phyloP scores from a whole-genome alignment of 2,888 invertebrate species.

The Cheilosia vernalis region DNA sequence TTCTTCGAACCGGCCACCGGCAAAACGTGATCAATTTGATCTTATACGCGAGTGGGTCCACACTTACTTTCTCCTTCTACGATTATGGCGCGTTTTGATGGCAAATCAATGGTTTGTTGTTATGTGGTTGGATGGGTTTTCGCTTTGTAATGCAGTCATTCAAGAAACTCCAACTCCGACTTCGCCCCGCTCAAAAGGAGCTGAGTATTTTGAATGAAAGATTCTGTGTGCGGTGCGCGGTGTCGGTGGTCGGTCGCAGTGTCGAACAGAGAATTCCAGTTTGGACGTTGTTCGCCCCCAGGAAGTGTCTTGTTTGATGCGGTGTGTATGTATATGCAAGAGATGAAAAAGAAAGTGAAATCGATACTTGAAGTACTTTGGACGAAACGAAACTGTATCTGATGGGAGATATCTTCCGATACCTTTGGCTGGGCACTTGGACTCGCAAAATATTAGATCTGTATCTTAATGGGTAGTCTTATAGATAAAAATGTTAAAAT shows the following conservation, averaged over 20 bases:
- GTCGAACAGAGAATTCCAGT: constrained; percentile 39
- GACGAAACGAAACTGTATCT: constrained; percentile 18
- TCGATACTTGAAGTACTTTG: constrained; percentile 54
- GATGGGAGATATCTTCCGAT: background rate
- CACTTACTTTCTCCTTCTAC: constrained; percentile 73
- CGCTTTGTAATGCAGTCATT: constrained; percentile 66
- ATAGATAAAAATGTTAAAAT: constrained; percentile 3
- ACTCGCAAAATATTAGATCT: constrained; percentile 31
- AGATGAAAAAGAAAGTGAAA: constrained; percentile 72
- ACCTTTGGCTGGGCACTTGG: background rate
- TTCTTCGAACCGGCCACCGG: constrained; percentile 71
- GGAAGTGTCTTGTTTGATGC: constrained; percentile 30
- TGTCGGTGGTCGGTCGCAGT: background rate
- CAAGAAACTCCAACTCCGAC: constrained; percentile 25
- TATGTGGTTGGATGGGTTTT: constrained; percentile 67
- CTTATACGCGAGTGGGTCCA: constrained; percentile 71
- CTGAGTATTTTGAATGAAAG: constrained; percentile 57
- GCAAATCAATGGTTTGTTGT: constrained; percentile 71
- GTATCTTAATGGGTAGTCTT: constrained; percentile 41
- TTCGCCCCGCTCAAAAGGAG: constrained; percentile 7
- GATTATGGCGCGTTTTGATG: constrained; percentile 71
- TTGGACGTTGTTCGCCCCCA: constrained; percentile 33
- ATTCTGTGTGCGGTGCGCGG: constrained; percentile 24
- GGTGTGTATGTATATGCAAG: background rate
- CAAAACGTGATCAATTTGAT: constrained; percentile 74